Evolutionary conservation across 2,797 vertebrate genomes (phyloP).

Genomic region (Ptychobarbus kaznakovi): DNA sequence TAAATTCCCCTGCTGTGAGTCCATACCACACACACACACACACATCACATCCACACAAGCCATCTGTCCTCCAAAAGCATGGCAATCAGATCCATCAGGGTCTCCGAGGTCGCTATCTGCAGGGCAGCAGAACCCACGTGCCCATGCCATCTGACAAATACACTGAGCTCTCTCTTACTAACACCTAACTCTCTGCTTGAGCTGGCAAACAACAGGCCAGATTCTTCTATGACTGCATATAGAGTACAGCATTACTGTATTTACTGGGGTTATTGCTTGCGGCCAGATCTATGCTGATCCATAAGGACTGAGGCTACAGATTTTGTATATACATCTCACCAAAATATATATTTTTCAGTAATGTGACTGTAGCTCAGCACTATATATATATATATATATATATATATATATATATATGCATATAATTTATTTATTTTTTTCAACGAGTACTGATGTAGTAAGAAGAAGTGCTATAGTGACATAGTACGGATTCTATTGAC

Average conservation of each 20-base stretch:
- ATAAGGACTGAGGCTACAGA: background rate
- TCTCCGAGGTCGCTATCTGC: slow-evolving; percentile 65
- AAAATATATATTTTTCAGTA: too few relatives aligned
- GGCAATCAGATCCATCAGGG: slow-evolving; percentile 74
- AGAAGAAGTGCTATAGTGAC: too few relatives aligned
- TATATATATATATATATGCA: too few relatives aligned
- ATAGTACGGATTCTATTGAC: background rate
- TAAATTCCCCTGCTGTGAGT: slow-evolving; percentile 73
- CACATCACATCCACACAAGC: slow-evolving; percentile 69
- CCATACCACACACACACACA: slow-evolving; percentile 46
- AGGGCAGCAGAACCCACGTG: slow-evolving; percentile 65
- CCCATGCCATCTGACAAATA: slow-evolving; percentile 63
- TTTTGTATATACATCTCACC: background rate
- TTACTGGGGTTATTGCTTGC: slow-evolving; percentile 3
- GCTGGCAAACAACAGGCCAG: slow-evolving; percentile 18
- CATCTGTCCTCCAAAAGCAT: slow-evolving; percentile 77
- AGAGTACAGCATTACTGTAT: slow-evolving; percentile 31
- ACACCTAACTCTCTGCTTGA: slow-evolving; percentile 41
- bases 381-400: too few relatives aligned
- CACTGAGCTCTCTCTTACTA: slow-evolving; percentile 38
- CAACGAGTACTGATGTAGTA: too few relatives aligned
- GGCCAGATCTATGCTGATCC: slow-evolving; percentile 18
- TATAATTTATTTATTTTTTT: too few relatives aligned
- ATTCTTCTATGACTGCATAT: slow-evolving; percentile 5
- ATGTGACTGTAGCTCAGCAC: too few relatives aligned